Evolutionary conservation across 2,113 vertebrate genomes (phyloP).

Genomic region (Mormoops blainvillei): DNA sequence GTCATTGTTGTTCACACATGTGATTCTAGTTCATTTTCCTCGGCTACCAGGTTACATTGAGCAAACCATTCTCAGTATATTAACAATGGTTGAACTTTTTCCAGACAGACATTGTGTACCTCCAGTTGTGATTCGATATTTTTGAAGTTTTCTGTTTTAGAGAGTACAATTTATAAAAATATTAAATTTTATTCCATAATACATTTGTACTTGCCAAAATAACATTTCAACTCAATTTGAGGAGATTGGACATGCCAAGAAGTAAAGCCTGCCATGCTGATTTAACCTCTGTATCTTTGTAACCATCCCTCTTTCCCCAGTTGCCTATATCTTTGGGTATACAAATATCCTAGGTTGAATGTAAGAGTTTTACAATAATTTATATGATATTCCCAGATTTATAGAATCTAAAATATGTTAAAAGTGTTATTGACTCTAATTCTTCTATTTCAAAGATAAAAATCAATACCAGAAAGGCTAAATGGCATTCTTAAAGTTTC

Average conservation of each 20-base stretch:
- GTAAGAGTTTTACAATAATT: background rate
- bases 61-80: too few relatives aligned
- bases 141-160: conserved; percentile 6
- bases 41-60: too few relatives aligned
- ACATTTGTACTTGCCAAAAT: background rate
- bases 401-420: background rate
- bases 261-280: background rate
- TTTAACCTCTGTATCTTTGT: background rate
- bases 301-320: background rate
- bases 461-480: background rate
- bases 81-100: too few relatives aligned
- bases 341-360: background rate
- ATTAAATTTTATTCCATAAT: background rate
- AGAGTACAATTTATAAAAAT: background rate
- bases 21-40: too few relatives aligned
- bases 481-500: background rate
- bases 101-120: background rate
- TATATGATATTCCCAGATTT: background rate
- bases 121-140: background rate
- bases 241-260: background rate
- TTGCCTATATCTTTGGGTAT: background rate
- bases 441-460: conserved; percentile 12
- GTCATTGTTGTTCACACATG: too few relatives aligned
- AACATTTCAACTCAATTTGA: background rate
- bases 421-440: background rate